Evolutionary conservation across 2,113 vertebrate species (phyloP).

Genomic region (Myotis yumanensis): DNA sequence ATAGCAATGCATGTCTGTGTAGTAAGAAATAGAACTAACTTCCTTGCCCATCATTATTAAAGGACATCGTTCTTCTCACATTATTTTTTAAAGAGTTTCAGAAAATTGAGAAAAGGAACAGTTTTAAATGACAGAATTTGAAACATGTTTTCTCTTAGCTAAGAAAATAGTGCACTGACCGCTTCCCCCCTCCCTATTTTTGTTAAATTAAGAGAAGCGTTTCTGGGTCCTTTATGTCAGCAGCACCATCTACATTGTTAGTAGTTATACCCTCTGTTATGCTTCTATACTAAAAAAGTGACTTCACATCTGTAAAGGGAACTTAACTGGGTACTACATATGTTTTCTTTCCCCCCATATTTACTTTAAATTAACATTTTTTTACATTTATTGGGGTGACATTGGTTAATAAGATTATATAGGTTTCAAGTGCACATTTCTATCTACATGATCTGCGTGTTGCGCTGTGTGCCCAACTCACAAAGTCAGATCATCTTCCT

Average conservation of each 20-base stretch:
- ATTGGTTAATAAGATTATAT: neutral
- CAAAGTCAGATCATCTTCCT: neutral
- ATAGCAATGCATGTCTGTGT: neutral
- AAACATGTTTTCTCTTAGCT: constrained; percentile 2
- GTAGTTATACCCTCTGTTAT: neutral
- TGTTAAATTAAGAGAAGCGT: neutral
- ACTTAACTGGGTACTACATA: neutral
- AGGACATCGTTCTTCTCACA: neutral
- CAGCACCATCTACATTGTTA: neutral
- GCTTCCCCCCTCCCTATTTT: neutral
- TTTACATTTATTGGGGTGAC: neutral
- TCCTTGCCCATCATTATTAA: neutral
- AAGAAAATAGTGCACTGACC: neutral
- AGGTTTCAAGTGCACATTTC: neutral
- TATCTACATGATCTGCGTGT: neutral
- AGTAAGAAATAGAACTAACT: neutral
- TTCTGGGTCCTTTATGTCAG: neutral
- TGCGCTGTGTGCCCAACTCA: neutral
- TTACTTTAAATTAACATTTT: neutral
- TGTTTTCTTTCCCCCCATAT: neutral
- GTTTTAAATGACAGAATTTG: neutral
- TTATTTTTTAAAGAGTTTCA: neutral
- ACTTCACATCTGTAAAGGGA: neutral
- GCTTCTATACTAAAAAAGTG: neutral
- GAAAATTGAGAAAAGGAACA: neutral